A percentile compares a stretch with the other conserved stretches of the same genome.
Evolutionary conservation across 2,888 invertebrate species (phyloP).

Genomic region (Pycnomerus fuliginosus): DNA sequence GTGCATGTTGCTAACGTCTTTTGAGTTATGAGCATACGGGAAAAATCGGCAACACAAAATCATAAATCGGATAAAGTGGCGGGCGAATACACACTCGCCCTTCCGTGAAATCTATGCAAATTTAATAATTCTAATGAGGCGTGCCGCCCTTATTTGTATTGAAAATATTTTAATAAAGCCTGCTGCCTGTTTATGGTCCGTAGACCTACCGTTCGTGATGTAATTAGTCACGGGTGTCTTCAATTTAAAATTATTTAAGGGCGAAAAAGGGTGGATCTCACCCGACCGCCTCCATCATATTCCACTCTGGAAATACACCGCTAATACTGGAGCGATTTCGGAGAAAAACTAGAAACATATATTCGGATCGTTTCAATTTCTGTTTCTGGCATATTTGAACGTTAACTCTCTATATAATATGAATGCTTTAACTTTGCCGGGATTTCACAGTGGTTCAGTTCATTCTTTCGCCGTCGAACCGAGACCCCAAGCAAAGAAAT

Average conservation of each 20-base stretch:
- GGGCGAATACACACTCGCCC: conserved; percentile 14
- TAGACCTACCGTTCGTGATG: conserved; percentile 31
- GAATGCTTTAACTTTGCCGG: conserved; percentile 53
- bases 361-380: conserved; percentile 54
- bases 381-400: conserved; percentile 55
- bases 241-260: no score
- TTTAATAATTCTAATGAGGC: conserved; percentile 42
- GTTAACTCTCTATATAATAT: conserved; percentile 54
- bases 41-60: no score
- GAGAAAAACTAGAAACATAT: conserved; percentile 52
- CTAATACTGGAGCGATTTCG: conserved; percentile 35
- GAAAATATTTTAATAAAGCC: conserved; percentile 42
- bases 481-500: conserved; percentile 33
- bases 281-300: background rate
- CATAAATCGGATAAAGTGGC: conserved; percentile 15
- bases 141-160: conserved; percentile 41
- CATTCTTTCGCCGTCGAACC: conserved; percentile 39
- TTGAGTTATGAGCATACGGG: conserved; percentile 33
- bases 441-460: conserved; percentile 45
- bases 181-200: conserved; percentile 29
- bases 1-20: conserved; percentile 41
- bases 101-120: conserved; percentile 39
- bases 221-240: conserved; percentile 38
- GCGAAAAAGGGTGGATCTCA: background rate
- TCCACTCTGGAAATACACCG: conserved; percentile 28